phyloP scores from a whole-genome alignment of 2,797 vertebrate species.

The Champsocephalus esox region DNA sequence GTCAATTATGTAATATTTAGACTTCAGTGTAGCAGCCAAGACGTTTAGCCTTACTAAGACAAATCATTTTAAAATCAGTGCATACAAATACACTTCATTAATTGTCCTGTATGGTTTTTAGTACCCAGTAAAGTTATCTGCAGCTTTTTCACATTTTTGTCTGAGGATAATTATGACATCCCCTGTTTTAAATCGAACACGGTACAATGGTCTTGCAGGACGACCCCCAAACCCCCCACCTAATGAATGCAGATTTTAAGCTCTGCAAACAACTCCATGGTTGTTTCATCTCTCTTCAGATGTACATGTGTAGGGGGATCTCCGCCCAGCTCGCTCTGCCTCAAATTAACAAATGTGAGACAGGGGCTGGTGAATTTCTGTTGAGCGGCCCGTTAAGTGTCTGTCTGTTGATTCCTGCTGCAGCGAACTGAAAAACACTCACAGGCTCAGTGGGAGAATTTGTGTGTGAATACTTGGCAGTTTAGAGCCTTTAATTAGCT shows the following conservation, averaged over 20 bases:
- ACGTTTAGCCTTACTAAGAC: no score
- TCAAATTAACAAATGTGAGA: constrained; percentile 1
- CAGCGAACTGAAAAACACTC: not conserved
- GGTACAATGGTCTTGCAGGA: no score
- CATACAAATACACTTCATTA: no score
- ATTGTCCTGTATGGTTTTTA: no score
- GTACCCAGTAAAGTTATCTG: no score
- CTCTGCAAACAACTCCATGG: not conserved
- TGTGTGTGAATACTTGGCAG: constrained; percentile 40
- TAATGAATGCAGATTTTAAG: not conserved
- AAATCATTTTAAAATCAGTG: no score
- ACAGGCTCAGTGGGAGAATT: constrained; percentile 13
- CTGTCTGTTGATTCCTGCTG: constrained; percentile 4
- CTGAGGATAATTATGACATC: no score
- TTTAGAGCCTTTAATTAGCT: constrained; percentile 38
- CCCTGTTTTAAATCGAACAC: no score
- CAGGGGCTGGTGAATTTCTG: not conserved
- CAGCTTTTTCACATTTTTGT: no score
- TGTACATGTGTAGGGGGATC: not conserved
- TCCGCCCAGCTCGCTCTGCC: not conserved
- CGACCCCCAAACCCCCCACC: no score
- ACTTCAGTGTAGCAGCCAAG: no score
- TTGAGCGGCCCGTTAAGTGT: constrained; percentile 4
- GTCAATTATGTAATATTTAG: not conserved
- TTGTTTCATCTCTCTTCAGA: not conserved